These are phyloP conservation scores for Ceratina australensis DNA, from an alignment of 1,140 invertebrate genomes.

Conservation along the genomic window DNA sequence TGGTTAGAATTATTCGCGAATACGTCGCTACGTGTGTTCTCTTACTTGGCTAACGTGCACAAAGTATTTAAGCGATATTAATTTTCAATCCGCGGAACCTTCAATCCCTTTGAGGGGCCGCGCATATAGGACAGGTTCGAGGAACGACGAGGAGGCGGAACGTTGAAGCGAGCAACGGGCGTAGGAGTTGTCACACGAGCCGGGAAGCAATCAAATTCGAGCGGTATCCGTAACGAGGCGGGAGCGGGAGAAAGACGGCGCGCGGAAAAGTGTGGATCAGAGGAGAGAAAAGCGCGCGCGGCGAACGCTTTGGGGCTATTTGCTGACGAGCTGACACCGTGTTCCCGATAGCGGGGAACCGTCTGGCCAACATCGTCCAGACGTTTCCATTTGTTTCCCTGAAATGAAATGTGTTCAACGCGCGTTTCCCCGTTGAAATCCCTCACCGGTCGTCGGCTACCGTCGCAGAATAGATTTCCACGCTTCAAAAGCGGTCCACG, in stretches of 20 bases:
- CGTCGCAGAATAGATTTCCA: slow-evolving; percentile 23
- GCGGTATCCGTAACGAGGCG: neutral
- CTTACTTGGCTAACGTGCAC: too few species aligned
- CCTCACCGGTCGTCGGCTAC: neutral
- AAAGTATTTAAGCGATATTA: too few species aligned
- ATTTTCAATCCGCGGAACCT: too few species aligned
- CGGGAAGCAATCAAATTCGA: slow-evolving; percentile 41
- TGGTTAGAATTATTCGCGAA: too few species aligned
- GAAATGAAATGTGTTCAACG: slow-evolving; percentile 41
- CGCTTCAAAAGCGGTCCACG: slow-evolving; percentile 9
- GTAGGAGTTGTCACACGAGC: slow-evolving; percentile 29
- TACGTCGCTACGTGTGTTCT: too few species aligned
- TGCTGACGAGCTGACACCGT: slow-evolving; percentile 39
- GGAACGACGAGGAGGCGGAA: neutral
- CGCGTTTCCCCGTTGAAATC: slow-evolving; percentile 13
- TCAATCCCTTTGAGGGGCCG: neutral
- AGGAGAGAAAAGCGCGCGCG: slow-evolving; percentile 18
- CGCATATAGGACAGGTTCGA: neutral
- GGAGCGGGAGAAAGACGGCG: neutral
- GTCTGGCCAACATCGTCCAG: slow-evolving; percentile 36
- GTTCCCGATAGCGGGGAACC: slow-evolving; percentile 45
- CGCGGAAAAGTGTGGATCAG: neutral
- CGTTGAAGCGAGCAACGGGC: neutral
- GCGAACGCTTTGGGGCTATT: slow-evolving; percentile 48
- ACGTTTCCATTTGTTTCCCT: slow-evolving; percentile 37